These are phyloP conservation scores for Thumatha senex DNA, from an alignment of 2,888 invertebrate species.

Conservation along the genomic window DNA sequence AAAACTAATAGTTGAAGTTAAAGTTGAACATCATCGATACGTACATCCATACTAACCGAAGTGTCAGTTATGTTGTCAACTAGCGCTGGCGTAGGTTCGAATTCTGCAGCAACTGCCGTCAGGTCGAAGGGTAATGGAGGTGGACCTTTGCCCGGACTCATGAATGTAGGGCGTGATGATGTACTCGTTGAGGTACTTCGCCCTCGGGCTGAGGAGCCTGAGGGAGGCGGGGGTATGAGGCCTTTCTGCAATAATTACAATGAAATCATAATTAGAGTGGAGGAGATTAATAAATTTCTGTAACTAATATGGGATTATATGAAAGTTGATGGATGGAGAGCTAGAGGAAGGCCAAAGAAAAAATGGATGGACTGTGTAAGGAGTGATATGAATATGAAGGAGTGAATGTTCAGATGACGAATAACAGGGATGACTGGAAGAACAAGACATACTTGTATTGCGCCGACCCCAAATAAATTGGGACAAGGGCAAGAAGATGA, in stretches of 20 bases:
- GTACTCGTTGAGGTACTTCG: constrained; percentile 57
- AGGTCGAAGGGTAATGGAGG: constrained; percentile 63
- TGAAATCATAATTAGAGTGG: not conserved
- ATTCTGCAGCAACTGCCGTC: constrained; percentile 53
- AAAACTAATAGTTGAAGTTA: too few species aligned
- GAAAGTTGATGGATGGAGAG: too few species aligned
- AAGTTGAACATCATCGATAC: not conserved
- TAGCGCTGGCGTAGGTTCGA: constrained; percentile 55
- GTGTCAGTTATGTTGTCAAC: constrained; percentile 60
- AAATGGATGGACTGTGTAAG: too few species aligned
- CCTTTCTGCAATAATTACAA: constrained; percentile 57
- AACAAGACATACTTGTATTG: too few species aligned
- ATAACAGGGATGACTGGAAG: too few species aligned
- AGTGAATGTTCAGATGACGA: too few species aligned
- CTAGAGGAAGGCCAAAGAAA: too few species aligned
- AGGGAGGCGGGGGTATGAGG: constrained; percentile 72
- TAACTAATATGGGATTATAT: too few species aligned
- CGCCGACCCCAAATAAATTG: too few species aligned
- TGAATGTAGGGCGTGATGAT: constrained; percentile 45
- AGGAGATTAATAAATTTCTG: too few species aligned
- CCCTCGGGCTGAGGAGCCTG: constrained; percentile 57
- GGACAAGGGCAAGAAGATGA: too few species aligned
- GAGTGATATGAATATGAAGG: too few species aligned
- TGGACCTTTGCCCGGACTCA: constrained; percentile 59
- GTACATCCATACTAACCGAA: constrained; percentile 45